Conservation (phyloP, 1,140 invertebrate genomes). For the Pseudomyrmex pallidus region DNA sequence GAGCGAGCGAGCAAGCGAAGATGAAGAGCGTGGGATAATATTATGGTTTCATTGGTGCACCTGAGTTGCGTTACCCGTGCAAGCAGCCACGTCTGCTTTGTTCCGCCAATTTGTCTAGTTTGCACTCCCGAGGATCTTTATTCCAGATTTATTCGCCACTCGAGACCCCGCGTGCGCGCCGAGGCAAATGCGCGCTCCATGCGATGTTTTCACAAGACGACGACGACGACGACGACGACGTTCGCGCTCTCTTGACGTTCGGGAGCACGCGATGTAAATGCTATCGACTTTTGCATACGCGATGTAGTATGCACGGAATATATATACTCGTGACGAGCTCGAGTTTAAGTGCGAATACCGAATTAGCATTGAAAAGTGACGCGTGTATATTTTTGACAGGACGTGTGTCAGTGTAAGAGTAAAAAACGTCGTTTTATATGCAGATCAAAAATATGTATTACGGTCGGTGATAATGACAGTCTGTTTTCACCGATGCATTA, state of each 20-base stretch:
- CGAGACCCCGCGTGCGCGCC: slow-evolving; percentile 6
- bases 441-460: too few species aligned
- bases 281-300: background rate
- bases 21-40: slow-evolving; percentile 75
- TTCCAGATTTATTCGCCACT: slow-evolving; percentile 60
- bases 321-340: background rate
- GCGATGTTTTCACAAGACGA: slow-evolving; percentile 31
- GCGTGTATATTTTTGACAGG: background rate
- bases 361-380: background rate
- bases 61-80: slow-evolving; percentile 66
- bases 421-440: background rate
- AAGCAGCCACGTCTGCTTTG: slow-evolving; percentile 24
- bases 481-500: slow-evolving; percentile 37
- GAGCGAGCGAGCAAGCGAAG: slow-evolving; percentile 19
- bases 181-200: background rate
- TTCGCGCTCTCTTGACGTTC: background rate
- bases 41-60: slow-evolving; percentile 75
- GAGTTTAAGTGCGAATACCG: background rate
- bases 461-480: slow-evolving; percentile 6
- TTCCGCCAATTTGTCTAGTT: slow-evolving; percentile 61
- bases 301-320: background rate
- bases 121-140: slow-evolving; percentile 60
- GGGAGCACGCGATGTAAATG: slow-evolving; percentile 3
- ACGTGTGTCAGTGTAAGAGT: background rate
- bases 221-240: background rate